These are phyloP conservation scores for Monopterus albus DNA, from an alignment of 2,113 vertebrate genomes.

Conservation along the genomic window DNA sequence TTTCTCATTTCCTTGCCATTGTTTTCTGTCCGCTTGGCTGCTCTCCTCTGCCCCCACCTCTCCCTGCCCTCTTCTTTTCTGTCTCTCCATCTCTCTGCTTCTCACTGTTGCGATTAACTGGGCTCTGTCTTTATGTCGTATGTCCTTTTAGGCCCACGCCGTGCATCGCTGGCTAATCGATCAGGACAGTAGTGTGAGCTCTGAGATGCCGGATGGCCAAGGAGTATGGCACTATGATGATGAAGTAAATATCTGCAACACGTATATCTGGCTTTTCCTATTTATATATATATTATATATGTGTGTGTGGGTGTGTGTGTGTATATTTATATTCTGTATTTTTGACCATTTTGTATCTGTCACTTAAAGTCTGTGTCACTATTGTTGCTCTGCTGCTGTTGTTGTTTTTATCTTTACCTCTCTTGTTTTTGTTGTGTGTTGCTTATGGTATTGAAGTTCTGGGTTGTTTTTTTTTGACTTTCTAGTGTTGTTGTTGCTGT, in stretches of 20 bases:
- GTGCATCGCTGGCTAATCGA: conserved; percentile 89
- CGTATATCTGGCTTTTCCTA: conserved; percentile 83
- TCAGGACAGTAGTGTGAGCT: conserved; percentile 89
- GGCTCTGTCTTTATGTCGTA: conserved; percentile 86
- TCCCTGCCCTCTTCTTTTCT: conserved; percentile 25
- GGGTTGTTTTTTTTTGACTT: conserved; percentile 79
- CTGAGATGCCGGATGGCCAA: conserved; percentile 87
- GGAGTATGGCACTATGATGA: conserved; percentile 88
- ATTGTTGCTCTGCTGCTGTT: conserved; percentile 77
- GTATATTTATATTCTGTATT: conserved; percentile 72
- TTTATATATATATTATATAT: conserved; percentile 65
- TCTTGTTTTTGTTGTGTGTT: conserved; percentile 76
- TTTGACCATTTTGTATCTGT: conserved; percentile 73
- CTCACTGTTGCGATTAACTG: conserved; percentile 79
- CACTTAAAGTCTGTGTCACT: conserved; percentile 77
- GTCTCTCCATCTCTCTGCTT: conserved; percentile 53
- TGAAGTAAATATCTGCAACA: conserved; percentile 88
- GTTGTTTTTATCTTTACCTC: conserved; percentile 73
- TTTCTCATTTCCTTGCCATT: conserved; percentile 56
- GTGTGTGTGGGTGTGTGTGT: conserved; percentile 39
- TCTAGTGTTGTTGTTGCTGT: conserved; percentile 79
- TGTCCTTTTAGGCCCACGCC: conserved; percentile 87
- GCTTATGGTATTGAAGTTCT: conserved; percentile 80
- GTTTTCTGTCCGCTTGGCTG: conserved; percentile 42
- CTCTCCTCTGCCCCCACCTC: conserved; percentile 27